Conservation (phyloP, 2,797 vertebrate species). For the Psittacula echo region DNA sequence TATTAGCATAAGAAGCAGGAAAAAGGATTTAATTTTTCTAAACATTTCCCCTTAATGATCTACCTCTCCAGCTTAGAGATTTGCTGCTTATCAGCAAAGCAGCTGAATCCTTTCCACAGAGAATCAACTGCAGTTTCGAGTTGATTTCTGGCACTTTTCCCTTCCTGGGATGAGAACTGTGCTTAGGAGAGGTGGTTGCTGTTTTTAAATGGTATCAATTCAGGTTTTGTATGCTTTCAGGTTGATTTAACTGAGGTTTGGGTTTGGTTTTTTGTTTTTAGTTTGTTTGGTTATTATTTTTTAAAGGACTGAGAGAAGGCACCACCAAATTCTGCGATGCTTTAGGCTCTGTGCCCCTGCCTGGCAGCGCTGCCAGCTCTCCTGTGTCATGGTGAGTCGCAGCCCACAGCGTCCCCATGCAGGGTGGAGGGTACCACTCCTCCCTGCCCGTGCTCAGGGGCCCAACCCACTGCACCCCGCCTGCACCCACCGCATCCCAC, state of each 20-base stretch:
- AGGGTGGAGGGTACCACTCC: neutral
- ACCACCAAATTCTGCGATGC: neutral
- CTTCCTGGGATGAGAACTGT: neutral
- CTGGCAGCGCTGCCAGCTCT: neutral
- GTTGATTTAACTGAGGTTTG: neutral
- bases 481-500: neutral
- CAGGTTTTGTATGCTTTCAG: neutral
- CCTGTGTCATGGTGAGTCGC: neutral
- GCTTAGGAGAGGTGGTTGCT: neutral
- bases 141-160: neutral
- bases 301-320: neutral
- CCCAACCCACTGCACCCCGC: rapidly evolving
- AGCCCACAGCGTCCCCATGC: rapidly evolving
- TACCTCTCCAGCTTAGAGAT: neutral
- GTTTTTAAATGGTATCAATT: neutral
- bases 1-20: conserved; percentile 40
- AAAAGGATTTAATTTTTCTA: conserved; percentile 48
- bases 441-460: neutral
- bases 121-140: rapidly evolving
- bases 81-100: conserved; percentile 19
- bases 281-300: neutral
- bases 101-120: neutral
- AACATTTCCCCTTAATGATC: conserved; percentile 15
- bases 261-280: neutral
- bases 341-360: neutral